Evolutionary conservation across 2,797 vertebrate species (phyloP).

Genomic region (Neosilurus mollespiculum): DNA sequence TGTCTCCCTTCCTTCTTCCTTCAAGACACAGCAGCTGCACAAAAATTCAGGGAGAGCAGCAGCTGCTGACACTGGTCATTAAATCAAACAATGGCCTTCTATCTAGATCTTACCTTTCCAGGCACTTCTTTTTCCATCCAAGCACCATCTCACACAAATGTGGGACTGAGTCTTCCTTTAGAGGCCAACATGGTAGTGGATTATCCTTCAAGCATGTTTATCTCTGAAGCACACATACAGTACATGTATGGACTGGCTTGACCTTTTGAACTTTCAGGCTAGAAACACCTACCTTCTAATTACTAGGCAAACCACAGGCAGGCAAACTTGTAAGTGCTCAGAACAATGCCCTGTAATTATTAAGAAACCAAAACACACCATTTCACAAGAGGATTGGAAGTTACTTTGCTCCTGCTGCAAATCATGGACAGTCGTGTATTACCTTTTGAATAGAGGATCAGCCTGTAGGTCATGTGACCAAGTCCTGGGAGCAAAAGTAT

Average conservation of each 20-base stretch:
- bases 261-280: neutral
- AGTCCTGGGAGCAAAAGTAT: too few relatives aligned
- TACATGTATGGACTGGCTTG: neutral
- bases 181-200: neutral
- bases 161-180: neutral
- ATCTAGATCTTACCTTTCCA: constrained; percentile 43
- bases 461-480: too few relatives aligned
- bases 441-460: too few relatives aligned
- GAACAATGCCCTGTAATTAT: neutral
- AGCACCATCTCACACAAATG: constrained; percentile 13
- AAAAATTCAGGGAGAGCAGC: constrained; percentile 61
- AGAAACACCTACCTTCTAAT: constrained; percentile 15
- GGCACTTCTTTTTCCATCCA: constrained; percentile 34
- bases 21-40: constrained; percentile 71
- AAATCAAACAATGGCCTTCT: constrained; percentile 63
- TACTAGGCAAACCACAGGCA: neutral
- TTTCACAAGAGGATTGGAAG: neutral
- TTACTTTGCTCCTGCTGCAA: neutral
- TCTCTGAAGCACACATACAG: neutral
- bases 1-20: constrained; percentile 53
- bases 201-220: neutral
- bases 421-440: too few relatives aligned
- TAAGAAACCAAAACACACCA: neutral
- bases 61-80: constrained; percentile 65
- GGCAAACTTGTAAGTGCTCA: neutral